Base-by-base conservation (phyloP, 2,888 invertebrate genomes). In the Onthophagus sagittarius region DNA sequence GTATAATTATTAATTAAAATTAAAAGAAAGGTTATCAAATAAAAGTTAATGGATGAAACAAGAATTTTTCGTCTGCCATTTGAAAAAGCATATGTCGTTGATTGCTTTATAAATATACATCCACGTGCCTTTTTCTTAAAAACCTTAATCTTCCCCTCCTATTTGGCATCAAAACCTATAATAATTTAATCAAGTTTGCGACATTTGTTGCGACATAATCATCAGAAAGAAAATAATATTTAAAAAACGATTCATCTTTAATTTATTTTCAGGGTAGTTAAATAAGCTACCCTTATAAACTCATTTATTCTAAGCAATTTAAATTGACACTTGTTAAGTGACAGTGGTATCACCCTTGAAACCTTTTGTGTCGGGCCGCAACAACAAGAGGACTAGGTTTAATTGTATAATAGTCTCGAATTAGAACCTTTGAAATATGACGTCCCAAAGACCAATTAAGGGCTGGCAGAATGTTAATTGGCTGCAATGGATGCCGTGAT, bases 351-450 rank as follows among this genome's bases (percentile, higher is more conserved):
- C 39, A 11, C 39, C 39, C 39, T 53, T 53, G 6, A 23, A 53
- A 11, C 39, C 39, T 11, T 53, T 53, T 53, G 39, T 53, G 39
- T 14, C 14, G 64, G 2, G 64, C 64, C 64, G 64, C 64, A 11
- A 15, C n/a, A 64, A 13, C 64, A 9, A 15, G 15, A 64, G 64
- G 9, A 64, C 13, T 13, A 11, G 9, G 4, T 53, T 64, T 64
- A 23, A 64, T 64, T 23, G 23, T 82, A 79, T 77, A 71, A 76
- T 77, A 78, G 79, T 79, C 81, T 79, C 79, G 77, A 82, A 81
- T 80, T 81, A 82, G 82, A 80, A 81, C 80, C 82, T 82, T 82
- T 82, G 82, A 83, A 82, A 82, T 82, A 82, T 81, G 82, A 80
- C 79, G 81, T 82, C 81, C 81, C 81, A 79, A 80, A 77, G 79